Conservation (phyloP, 2,888 invertebrate species). For the Phania funesta region DNA sequence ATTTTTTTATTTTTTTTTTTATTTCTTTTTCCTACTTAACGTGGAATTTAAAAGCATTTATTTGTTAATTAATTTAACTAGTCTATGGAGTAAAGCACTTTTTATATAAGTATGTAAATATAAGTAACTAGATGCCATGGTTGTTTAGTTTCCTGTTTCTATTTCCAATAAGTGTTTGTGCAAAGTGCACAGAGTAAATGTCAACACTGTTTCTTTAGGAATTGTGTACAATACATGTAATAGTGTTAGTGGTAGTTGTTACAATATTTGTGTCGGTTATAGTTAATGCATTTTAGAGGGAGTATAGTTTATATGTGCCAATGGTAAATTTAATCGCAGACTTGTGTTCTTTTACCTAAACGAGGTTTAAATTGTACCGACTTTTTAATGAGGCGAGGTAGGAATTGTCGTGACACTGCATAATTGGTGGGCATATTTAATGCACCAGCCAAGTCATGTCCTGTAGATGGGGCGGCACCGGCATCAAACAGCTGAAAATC, state of each 20-base stretch:
- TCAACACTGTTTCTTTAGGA: background rate
- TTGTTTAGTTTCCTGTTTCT: background rate
- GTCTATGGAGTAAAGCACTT: too few relatives aligned
- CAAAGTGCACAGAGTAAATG: background rate
- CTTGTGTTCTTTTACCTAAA: conserved; percentile 79
- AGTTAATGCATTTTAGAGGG: conserved; percentile 9
- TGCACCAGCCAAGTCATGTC: conserved; percentile 56
- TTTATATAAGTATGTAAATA: background rate
- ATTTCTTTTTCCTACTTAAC: too few relatives aligned
- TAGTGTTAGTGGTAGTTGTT: conserved; percentile 9
- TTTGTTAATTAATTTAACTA: too few relatives aligned
- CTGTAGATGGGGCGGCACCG: conserved; percentile 18
- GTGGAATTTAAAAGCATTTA: too few relatives aligned
- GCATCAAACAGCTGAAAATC: conserved; percentile 74
- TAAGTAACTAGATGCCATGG: conserved; percentile 9
- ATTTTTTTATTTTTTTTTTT: too few relatives aligned
- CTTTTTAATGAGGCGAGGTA: conserved; percentile 81
- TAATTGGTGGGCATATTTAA: conserved; percentile 65
- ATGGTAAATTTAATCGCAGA: conserved; percentile 56
- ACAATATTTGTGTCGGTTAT: background rate
- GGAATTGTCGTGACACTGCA: conserved; percentile 78
- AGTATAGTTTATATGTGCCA: background rate
- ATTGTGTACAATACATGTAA: background rate
- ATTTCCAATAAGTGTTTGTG: background rate
- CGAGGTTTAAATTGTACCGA: conserved; percentile 80